Evolutionary conservation across 2,888 invertebrate genomes (phyloP), one percentile per base, ranked within the genome.

Genomic region (Parnassius glacialis): DNA sequence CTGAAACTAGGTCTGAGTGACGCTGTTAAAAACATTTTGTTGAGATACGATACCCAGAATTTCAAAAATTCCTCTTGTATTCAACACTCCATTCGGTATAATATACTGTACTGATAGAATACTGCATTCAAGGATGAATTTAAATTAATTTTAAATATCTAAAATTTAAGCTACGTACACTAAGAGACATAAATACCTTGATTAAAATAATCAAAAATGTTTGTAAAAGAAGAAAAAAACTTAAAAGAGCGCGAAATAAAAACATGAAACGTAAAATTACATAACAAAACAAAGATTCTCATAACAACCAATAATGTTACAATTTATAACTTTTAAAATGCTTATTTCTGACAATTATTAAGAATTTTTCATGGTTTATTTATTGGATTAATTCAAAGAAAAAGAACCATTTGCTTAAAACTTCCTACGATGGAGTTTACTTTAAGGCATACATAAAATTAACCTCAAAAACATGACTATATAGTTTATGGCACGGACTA

Each of bases 131-230:
- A 57, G 70, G 74, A 72, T 76, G 72, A 75, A 72, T 75, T 73
- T 57, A 53, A 76, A 76, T 77, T 79, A 78, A 77, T 75, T 78
- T 78, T 74, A 75, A 79, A 80, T 81, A 78, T 84, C 82, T 85
- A 82, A 81, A 64, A 62, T 85, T 88, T 88, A 90, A 81, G 79
- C 88, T 89, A 89, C 75, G 79, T 84, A 83, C 61, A 76, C 85
- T 86, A 84, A 80, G 80, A 84, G 84, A 87, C 77, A 85, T 87
- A 88, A 88, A 89, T 87, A 88, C 74, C 74, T 81, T 71, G 80
- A 81, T 84, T 85, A 83, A 82, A 55, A 59, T 57, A 56, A 50
- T 62, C 67, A 68, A 70, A 69, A 77, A 53, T 43, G 16, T 78
- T 79, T 74, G 76, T 73, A 75, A 77, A 72, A 83, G 72, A 72